Evolutionary conservation across 2,113 vertebrate species (phyloP).

Genomic region (Erythrolamprus reginae): DNA sequence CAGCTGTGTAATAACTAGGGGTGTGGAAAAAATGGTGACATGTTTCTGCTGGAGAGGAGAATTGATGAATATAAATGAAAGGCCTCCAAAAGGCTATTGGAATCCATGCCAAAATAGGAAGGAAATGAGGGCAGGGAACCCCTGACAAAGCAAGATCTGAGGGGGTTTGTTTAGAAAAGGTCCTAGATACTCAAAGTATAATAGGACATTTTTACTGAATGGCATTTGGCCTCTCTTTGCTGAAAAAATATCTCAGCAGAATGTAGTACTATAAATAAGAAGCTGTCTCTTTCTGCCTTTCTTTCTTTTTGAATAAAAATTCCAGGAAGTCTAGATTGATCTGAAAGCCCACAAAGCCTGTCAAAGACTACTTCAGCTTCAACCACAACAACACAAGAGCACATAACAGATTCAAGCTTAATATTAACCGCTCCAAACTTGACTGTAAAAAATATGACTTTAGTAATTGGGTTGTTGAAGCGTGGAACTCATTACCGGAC

Average conservation of each 20-base stretch:
- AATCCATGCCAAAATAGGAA: background rate
- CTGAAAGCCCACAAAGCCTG: background rate
- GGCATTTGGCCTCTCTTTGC: background rate
- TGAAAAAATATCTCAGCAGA: background rate
- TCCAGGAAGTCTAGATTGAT: background rate
- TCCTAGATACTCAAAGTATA: background rate
- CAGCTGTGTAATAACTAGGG: constrained; percentile 15
- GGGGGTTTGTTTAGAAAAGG: background rate
- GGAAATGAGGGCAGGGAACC: background rate
- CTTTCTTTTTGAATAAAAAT: background rate
- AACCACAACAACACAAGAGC: no score
- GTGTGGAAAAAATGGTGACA: constrained; percentile 6
- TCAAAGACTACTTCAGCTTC: no score
- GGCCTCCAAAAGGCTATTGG: background rate
- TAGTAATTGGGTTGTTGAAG: no score
- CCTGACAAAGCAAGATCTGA: background rate
- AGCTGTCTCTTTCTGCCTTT: background rate
- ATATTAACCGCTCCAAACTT: no score
- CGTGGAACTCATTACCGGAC: no score
- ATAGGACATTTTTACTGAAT: background rate
- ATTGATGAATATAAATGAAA: constrained; percentile 6
- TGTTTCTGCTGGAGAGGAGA: constrained; percentile 1
- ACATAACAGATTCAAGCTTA: no score
- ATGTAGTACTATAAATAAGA: background rate
- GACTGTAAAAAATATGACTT: no score